Conservation (phyloP, 1,140 invertebrate genomes). For the Anagrus nilaparvatae region DNA sequence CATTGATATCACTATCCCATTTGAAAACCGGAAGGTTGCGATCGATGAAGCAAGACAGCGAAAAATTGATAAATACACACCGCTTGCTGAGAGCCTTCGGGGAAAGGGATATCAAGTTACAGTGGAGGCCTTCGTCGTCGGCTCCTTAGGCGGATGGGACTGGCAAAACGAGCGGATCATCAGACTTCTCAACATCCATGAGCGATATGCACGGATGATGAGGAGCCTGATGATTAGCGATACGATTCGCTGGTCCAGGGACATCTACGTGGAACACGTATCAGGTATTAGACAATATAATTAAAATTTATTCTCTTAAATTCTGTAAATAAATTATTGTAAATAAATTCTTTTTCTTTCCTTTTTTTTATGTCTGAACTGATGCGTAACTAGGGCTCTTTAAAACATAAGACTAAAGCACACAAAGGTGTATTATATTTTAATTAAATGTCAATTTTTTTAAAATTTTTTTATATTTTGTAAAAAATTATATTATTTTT, state of each 20-base stretch:
- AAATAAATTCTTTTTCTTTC: no score
- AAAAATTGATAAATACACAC: not conserved
- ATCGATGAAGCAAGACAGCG: not conserved
- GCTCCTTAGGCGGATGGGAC: not conserved
- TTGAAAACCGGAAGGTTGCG: not conserved
- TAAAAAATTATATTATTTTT: no score
- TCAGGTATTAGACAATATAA: not conserved
- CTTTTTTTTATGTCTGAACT: no score
- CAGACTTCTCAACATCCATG: not conserved
- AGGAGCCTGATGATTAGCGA: not conserved
- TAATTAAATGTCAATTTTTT: no score
- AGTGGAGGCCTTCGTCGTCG: not conserved
- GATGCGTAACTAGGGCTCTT: no score
- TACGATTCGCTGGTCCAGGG: no score
- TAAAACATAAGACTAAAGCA: no score
- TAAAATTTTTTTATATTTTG: no score
- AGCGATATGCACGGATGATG: not conserved
- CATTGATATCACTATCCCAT: not conserved
- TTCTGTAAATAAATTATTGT: no score
- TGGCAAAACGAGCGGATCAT: not conserved
- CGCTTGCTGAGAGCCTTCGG: not conserved
- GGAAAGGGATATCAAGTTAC: not conserved
- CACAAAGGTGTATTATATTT: no score
- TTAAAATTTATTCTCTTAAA: no score
- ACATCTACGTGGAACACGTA: not conserved